Evolutionary conservation across 2,888 invertebrate genomes (phyloP), one percentile per base, ranked within the genome.

Genomic region (Apoda limacodes): DNA sequence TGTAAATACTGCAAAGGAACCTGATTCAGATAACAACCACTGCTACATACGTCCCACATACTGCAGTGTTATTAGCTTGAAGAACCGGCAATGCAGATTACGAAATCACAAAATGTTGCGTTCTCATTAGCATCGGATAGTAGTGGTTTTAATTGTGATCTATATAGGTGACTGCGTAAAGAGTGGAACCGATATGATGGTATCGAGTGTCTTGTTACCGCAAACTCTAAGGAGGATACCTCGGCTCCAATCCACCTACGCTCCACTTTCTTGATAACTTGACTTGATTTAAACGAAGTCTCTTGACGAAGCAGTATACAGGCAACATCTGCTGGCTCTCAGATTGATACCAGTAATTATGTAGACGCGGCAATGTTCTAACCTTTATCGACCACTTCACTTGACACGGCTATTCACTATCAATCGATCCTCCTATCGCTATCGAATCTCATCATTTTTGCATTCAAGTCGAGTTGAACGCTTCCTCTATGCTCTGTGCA

Each of bases 11-110:
- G 48, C 42, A 55, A 54, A 51, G 59, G 53, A 55, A 62, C 58
- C 37, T 47, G 45, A 53, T 60, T 61, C 64, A 47, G 48, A 47
- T 26, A 46, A 39, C 52, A 51, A 60, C 60, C 48, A 60, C 69
- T 59, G 69, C 70, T 62, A 70, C 72, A 53, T 53, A 44, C 56
- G 36, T 32, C 67, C 66, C 57, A 69, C 53, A 35, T 40, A 11
- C n/a, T n/a, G n/a, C n/a, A n/a, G n/a, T n/a, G n/a, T n/a, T n/a
- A n/a, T n/a, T n/a, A n/a, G n/a, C n/a, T n/a, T n/a, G n/a, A n/a
- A n/a, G n/a, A n/a, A n/a, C n/a, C n/a, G n/a, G n/a, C n/a, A n/a
- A n/a, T n/a, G n/a, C n/a, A n/a, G n/a, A n/a, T n/a, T n/a, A n/a
- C n/a, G n/a, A n/a, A n/a, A n/a, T n/a, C n/a, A n/a, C n/a, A n/a